phyloP scores from a whole-genome alignment of 2,113 vertebrate genomes.

The Alexandromys fortis region DNA sequence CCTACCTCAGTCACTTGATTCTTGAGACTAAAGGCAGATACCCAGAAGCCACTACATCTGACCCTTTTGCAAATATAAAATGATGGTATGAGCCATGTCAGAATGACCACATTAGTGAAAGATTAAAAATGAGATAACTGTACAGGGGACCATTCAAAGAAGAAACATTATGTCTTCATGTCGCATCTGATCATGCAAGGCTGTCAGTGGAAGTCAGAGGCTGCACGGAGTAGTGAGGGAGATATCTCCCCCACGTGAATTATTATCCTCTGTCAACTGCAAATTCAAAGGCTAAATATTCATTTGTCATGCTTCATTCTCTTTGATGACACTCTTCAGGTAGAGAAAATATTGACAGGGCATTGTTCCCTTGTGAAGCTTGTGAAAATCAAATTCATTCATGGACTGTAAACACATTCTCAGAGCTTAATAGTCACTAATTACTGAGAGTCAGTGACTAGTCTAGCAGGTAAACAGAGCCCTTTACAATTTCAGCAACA shows the following conservation, averaged over 20 bases:
- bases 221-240: neutral
- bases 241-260: neutral
- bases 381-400: slow-evolving; percentile 66
- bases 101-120: neutral
- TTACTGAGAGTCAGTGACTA: slow-evolving; percentile 48
- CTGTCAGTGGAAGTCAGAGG: slow-evolving; percentile 38
- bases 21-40: too few species aligned
- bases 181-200: neutral
- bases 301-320: slow-evolving; percentile 63
- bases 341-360: slow-evolving; percentile 66
- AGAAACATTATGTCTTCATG: slow-evolving; percentile 50
- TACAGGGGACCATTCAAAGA: neutral
- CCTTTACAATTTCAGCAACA: slow-evolving; percentile 46
- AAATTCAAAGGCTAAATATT: slow-evolving; percentile 57
- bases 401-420: slow-evolving; percentile 68
- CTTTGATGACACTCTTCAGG: slow-evolving; percentile 49
- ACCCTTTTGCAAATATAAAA: neutral
- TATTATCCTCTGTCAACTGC: slow-evolving; percentile 34
- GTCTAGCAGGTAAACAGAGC: slow-evolving; percentile 19
- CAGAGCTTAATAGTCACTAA: slow-evolving; percentile 68
- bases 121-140: slow-evolving; percentile 28
- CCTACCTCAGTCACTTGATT: neutral
- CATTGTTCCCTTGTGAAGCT: slow-evolving; percentile 12
- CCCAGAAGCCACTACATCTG: neutral
- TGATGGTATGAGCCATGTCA: neutral